Conservation (phyloP, 2,888 invertebrate genomes). For the Heliconius erato region DNA sequence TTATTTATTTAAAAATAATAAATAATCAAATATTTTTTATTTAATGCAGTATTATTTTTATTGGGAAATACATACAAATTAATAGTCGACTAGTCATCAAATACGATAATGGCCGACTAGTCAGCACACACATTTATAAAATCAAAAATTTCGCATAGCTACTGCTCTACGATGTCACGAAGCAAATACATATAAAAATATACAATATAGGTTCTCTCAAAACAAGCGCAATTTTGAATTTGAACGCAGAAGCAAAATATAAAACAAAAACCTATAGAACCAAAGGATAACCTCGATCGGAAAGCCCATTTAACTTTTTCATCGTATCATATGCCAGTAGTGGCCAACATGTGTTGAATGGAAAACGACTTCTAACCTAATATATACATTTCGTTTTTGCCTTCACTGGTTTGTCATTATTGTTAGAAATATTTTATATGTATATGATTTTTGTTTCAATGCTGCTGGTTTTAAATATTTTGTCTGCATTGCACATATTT, state of each 20-base stretch:
- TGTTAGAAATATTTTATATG: neutral
- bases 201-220: neutral
- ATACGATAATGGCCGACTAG: too few species aligned
- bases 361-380: conserved; percentile 25
- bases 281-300: conserved; percentile 30
- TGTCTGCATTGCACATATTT: neutral
- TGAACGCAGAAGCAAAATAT: conserved; percentile 18
- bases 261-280: conserved; percentile 26
- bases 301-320: conserved; percentile 35
- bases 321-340: conserved; percentile 21
- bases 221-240: conserved; percentile 16
- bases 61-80: too few species aligned
- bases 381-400: conserved; percentile 22
- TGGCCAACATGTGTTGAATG: conserved; percentile 25
- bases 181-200: neutral
- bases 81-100: too few species aligned
- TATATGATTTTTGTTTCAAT: neutral
- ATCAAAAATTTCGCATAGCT: neutral
- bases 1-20: too few species aligned
- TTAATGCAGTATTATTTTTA: too few species aligned
- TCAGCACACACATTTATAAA: too few species aligned
- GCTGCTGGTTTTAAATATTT: neutral
- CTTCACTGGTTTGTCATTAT: neutral
- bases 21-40: too few species aligned
- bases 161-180: neutral